Evolutionary conservation across 2,113 vertebrate genomes (phyloP).

Genomic region (Bothrops jararaca): DNA sequence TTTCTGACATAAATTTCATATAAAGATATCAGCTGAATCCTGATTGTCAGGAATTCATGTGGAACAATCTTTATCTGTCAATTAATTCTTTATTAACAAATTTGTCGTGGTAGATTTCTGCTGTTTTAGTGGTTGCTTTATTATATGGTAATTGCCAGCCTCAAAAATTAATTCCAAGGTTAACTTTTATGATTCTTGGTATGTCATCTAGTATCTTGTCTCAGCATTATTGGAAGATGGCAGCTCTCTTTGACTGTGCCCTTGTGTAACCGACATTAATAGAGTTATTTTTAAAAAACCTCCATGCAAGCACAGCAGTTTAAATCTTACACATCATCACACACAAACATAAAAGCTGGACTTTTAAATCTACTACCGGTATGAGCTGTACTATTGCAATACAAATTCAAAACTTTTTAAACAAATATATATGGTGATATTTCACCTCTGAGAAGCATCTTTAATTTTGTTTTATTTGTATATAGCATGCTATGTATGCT

Average conservation of each 20-base stretch:
- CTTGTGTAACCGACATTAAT: background rate
- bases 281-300: conserved; percentile 23
- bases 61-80: conserved; percentile 54
- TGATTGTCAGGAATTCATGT: conserved; percentile 23
- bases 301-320: conserved; percentile 23
- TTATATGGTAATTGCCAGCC: conserved; percentile 41
- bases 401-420: background rate
- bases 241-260: background rate
- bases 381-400: background rate
- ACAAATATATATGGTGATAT: background rate
- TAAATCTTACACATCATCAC: background rate
- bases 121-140: conserved; percentile 57
- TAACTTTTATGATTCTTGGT: conserved; percentile 51
- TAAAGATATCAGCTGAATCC: conserved; percentile 40
- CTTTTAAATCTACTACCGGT: background rate
- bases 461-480: background rate
- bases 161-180: conserved; percentile 24
- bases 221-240: conserved; percentile 33
- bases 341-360: background rate
- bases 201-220: conserved; percentile 30
- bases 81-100: conserved; percentile 53
- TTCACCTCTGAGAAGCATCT: background rate
- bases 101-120: conserved; percentile 60
- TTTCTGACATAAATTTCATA: conserved; percentile 43
- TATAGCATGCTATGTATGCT: background rate